These are phyloP conservation scores for Tragelaphus buxtoni DNA, from an alignment of 2,113 vertebrate species.

Conservation along the genomic window DNA sequence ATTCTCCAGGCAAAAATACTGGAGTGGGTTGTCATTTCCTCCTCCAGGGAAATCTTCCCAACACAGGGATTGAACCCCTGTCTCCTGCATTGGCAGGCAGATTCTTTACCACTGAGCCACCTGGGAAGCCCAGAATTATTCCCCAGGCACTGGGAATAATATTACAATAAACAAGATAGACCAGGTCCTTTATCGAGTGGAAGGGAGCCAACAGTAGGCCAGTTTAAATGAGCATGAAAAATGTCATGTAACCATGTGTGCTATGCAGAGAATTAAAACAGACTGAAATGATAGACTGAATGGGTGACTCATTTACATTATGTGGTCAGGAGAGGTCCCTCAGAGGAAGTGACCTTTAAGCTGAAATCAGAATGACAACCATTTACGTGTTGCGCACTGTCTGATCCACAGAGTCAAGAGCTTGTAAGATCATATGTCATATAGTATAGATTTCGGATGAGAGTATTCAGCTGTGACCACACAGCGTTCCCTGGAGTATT, in stretches of 20 bases:
- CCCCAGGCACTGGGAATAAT: background rate
- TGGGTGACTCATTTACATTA: background rate
- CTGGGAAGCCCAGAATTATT: background rate
- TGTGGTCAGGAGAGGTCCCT: background rate
- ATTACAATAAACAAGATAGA: background rate
- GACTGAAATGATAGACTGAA: background rate
- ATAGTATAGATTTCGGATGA: background rate
- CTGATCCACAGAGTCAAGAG: background rate
- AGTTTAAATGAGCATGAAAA: background rate
- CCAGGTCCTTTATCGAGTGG: background rate
- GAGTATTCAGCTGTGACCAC: background rate
- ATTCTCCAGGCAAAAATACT: background rate
- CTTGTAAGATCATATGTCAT: background rate
- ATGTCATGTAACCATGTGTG: background rate
- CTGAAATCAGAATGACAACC: background rate
- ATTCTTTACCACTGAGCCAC: background rate
- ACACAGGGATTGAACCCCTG: background rate
- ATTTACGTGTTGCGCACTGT: background rate
- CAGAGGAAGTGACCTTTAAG: conserved; percentile 14
- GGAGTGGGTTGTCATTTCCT: background rate
- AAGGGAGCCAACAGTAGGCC: background rate
- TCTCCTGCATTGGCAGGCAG: background rate
- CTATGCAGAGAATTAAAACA: background rate
- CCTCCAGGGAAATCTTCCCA: background rate
- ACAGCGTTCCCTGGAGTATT: background rate